Conservation (phyloP, 2,797 vertebrate genomes). For the Poeciliopsis gracilis region DNA sequence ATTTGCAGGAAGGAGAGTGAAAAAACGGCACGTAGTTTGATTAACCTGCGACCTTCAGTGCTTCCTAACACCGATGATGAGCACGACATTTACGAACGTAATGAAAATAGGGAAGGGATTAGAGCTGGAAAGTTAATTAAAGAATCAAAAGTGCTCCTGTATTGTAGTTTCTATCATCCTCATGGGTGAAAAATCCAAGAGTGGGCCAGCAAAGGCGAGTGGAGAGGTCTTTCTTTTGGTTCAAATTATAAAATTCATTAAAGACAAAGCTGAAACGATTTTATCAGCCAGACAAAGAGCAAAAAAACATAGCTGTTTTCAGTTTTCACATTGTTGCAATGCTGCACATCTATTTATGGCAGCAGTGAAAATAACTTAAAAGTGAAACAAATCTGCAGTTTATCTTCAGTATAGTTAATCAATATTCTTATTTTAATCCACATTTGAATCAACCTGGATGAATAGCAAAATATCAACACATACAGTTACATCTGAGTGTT, state of each 20-base stretch:
- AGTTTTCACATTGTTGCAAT: not conserved
- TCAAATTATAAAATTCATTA: not conserved
- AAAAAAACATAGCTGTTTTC: slow-evolving; percentile 8
- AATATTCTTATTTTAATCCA: not conserved
- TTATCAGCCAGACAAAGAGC: not conserved
- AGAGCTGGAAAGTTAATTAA: slow-evolving; percentile 72
- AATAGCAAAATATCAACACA: not conserved
- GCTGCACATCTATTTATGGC: not conserved
- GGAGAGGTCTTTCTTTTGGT: slow-evolving; percentile 2
- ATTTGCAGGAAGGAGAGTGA: slow-evolving; percentile 27
- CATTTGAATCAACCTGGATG: not conserved
- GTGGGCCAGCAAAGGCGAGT: slow-evolving; percentile 16
- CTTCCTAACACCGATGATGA: slow-evolving; percentile 38
- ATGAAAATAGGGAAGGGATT: slow-evolving; percentile 68
- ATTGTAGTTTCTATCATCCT: slow-evolving; percentile 34
- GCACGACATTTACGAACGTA: slow-evolving; percentile 33
- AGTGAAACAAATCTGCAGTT: not conserved
- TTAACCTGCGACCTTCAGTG: slow-evolving; percentile 66
- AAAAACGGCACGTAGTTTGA: slow-evolving; percentile 44
- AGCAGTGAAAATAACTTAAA: not conserved
- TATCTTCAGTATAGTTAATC: not conserved
- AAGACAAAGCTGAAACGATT: not conserved
- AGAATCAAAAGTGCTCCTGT: slow-evolving; percentile 33
- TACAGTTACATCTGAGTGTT: not conserved
- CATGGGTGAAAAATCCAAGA: slow-evolving; percentile 13